A percentile compares a stretch with the other conserved stretches of the same genome.
Conservation (phyloP, 2,888 invertebrate genomes). For the Drosophila suboccidentalis region DNA sequence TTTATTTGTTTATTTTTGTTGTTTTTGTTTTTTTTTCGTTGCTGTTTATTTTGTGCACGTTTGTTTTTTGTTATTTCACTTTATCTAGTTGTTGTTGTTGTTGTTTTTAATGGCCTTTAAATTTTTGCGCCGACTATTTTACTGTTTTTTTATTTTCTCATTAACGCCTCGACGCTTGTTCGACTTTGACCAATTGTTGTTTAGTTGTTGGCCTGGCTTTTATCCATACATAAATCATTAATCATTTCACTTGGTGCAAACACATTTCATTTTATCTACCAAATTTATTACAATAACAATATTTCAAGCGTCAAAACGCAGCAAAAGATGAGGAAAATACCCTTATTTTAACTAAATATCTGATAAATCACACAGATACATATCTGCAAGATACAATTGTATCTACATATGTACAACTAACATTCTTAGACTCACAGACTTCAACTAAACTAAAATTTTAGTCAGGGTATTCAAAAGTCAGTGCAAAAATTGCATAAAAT, state of each 20-base stretch:
- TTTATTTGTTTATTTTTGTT: constrained; percentile 21
- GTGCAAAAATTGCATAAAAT: background rate
- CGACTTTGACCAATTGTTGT: constrained; percentile 49
- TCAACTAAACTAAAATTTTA: too few relatives aligned
- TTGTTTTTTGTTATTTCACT: constrained; percentile 8
- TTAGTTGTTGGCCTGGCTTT: constrained; percentile 39
- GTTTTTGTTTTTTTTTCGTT: constrained; percentile 10
- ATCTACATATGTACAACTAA: too few relatives aligned
- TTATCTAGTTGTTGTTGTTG: constrained; percentile 5
- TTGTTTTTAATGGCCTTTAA: constrained; percentile 49
- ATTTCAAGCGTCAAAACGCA: constrained; percentile 37
- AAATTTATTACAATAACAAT: constrained; percentile 35
- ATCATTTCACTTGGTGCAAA: constrained; percentile 36
- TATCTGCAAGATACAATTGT: background rate
- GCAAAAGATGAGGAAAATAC: background rate
- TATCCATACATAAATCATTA: constrained; percentile 53
- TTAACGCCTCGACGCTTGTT: constrained; percentile 33
- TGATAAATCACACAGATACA: too few relatives aligned
- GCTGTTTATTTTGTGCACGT: constrained; percentile 26
- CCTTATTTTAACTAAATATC: background rate
- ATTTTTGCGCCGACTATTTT: constrained; percentile 33
- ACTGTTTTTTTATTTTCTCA: constrained; percentile 24
- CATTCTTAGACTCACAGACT: background rate
- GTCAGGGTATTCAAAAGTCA: background rate
- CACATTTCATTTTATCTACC: constrained; percentile 30